phyloP scores from a whole-genome alignment of 2,888 invertebrate genomes.

The Rhingia campestris region DNA sequence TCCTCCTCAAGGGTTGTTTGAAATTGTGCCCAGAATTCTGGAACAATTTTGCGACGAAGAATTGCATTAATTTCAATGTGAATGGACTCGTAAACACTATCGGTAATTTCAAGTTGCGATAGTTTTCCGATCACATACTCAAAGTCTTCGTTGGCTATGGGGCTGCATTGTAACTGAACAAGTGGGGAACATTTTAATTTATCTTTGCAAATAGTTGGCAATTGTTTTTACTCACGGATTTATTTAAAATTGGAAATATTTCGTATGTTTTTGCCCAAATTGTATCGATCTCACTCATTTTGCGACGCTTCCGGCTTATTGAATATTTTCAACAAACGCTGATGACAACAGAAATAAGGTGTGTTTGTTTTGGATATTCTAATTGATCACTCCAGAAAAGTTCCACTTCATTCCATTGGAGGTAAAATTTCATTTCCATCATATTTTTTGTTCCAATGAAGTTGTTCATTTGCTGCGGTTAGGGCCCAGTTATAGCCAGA shows the following conservation, averaged over 20 bases:
- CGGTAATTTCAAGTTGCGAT: conserved; percentile 69
- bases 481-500: no score
- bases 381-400: no score
- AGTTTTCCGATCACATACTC: conserved; percentile 71
- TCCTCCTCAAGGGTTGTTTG: conserved; percentile 59
- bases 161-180: conserved; percentile 69
- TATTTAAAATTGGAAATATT: conserved; percentile 79
- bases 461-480: no score
- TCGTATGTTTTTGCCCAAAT: conserved; percentile 77
- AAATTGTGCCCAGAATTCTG: conserved; percentile 81
- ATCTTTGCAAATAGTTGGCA: conserved; percentile 25
- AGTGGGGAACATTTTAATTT: conserved; percentile 57
- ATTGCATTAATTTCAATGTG: conserved; percentile 78
- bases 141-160: conserved; percentile 71
- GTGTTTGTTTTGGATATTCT: conserved; percentile 27
- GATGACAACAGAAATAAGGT: conserved; percentile 13
- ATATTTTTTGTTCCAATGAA: no score
- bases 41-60: conserved; percentile 79
- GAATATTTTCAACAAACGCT: neutral
- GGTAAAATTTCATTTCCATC: no score
- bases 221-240: conserved; percentile 74
- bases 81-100: conserved; percentile 77
- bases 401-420: no score
- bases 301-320: neutral
- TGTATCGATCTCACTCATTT: conserved; percentile 77